Evolutionary conservation across 2,113 vertebrate genomes (phyloP).

Genomic region (Phrynocephalus versicolor): DNA sequence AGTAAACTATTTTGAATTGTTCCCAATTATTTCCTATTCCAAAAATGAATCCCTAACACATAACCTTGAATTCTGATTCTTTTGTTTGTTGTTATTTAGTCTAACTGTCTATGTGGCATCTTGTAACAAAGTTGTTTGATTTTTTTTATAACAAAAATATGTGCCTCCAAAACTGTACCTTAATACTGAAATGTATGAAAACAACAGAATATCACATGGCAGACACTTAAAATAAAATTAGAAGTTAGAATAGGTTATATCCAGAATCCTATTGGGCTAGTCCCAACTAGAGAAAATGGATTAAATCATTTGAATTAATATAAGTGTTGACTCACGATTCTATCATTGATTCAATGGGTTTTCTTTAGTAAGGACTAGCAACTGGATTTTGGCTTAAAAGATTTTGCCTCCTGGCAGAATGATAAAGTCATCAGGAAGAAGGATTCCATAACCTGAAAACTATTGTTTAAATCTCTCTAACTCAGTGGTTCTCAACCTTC

Average conservation of each 20-base stretch:
- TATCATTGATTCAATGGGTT: no score
- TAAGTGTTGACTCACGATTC: no score
- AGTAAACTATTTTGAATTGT: background rate
- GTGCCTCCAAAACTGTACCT: background rate
- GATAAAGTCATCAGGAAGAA: background rate
- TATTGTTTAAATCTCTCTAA: background rate
- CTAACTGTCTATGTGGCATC: background rate
- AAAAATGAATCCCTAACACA: no score
- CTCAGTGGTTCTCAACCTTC: no score
- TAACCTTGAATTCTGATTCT: background rate
- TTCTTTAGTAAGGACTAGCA: no score
- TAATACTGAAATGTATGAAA: background rate
- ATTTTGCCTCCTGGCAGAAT: no score
- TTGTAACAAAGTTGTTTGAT: background rate
- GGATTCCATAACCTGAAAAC: background rate
- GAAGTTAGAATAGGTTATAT: background rate
- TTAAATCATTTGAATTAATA: no score
- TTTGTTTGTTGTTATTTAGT: background rate
- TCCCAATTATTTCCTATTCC: background rate
- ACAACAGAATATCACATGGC: background rate
- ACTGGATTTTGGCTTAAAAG: no score
- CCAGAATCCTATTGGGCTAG: background rate
- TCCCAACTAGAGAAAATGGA: background rate
- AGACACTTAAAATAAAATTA: background rate
- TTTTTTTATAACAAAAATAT: background rate